phyloP scores from a whole-genome alignment of 2,113 vertebrate genomes.

The Physeter macrocephalus region DNA sequence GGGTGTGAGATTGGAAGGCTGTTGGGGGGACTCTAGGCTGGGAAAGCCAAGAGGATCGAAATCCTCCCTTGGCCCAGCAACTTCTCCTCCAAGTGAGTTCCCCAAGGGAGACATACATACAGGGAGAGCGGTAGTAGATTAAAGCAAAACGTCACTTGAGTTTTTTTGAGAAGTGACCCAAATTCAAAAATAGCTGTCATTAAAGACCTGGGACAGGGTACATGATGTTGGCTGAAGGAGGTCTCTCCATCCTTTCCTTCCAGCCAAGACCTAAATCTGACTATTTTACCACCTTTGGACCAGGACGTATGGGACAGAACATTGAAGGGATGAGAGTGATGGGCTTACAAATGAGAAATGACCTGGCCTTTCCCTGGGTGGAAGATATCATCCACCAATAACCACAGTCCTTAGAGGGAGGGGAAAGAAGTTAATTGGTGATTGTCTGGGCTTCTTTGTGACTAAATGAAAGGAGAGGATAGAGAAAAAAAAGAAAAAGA shows the following conservation, averaged over 20 bases:
- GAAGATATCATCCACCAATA: not conserved
- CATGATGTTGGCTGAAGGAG: not conserved
- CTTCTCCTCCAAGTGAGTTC: not conserved
- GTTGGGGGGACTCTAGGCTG: not conserved
- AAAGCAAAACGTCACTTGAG: not conserved
- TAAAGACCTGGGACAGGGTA: not conserved
- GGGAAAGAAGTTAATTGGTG: not conserved
- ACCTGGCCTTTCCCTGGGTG: not conserved
- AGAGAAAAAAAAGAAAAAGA: not conserved
- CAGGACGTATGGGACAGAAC: not conserved
- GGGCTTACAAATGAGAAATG: not conserved
- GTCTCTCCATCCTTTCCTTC: not conserved
- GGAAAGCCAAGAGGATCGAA: not conserved
- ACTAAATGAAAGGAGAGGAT: not conserved
- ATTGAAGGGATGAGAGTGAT: not conserved
- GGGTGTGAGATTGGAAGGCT: not conserved
- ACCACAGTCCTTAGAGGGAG: not conserved
- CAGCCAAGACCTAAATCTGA: not conserved
- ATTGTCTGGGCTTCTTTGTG: not conserved
- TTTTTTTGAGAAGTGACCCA: not conserved
- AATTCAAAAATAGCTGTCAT: not conserved
- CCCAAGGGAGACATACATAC: not conserved
- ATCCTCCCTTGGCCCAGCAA: not conserved
- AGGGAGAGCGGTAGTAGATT: not conserved
- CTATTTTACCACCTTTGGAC: not conserved